Conservation (phyloP, 2,797 vertebrate genomes). For the Corythornis leucogaster region DNA sequence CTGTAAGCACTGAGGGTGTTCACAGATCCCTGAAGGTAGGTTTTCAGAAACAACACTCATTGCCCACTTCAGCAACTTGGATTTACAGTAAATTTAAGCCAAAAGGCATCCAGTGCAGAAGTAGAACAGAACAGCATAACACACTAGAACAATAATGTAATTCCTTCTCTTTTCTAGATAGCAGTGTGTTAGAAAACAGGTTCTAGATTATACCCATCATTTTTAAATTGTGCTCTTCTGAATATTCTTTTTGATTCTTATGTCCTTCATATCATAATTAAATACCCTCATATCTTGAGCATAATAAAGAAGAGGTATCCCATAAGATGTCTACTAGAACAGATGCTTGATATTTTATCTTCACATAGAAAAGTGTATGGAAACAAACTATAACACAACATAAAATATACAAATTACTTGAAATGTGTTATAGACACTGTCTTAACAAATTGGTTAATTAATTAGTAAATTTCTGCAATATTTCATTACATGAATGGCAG, state of each 20-base stretch:
- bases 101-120: background rate
- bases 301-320: background rate
- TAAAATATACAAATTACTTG: background rate
- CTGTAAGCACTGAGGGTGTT: background rate
- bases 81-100: conserved; percentile 45
- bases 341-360: background rate
- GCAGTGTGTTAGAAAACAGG: background rate
- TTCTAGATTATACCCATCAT: background rate
- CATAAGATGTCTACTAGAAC: background rate
- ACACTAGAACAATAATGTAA: background rate
- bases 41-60: conserved; percentile 12
- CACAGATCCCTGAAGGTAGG: conserved; percentile 27
- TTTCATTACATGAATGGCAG: background rate
- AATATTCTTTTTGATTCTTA: background rate
- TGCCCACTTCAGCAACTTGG: conserved; percentile 37
- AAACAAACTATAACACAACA: background rate
- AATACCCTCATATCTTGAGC: background rate
- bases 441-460: background rate
- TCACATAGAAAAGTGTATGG: background rate
- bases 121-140: background rate
- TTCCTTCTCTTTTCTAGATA: background rate
- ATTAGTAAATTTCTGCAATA: background rate
- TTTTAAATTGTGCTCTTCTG: background rate
- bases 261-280: background rate
- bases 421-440: background rate